Percentiles rank a stretch among this genome's conserved stretches.
These are phyloP conservation scores for Agrotis clavis DNA, from an alignment of 2,888 invertebrate genomes.

Conservation along the genomic window DNA sequence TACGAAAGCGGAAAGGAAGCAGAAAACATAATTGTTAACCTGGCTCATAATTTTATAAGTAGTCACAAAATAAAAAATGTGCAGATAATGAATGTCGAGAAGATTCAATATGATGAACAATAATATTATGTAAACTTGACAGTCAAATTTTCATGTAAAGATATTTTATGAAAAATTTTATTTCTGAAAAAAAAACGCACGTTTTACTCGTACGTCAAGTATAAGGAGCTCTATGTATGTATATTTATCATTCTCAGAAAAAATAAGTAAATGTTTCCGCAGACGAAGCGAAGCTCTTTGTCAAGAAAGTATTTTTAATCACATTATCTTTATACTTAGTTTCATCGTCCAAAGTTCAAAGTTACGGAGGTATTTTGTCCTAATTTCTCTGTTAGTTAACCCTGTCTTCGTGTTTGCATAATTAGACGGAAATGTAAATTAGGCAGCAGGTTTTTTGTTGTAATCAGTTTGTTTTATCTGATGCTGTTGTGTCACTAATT, in stretches of 20 bases:
- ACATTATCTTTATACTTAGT: background rate
- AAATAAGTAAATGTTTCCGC: background rate
- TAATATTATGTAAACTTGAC: background rate
- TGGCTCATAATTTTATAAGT: too few species aligned
- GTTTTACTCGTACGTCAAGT: too few species aligned
- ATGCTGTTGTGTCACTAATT: background rate
- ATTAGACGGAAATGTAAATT: constrained; percentile 51
- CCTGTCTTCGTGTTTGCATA: constrained; percentile 41
- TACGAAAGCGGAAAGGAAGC: too few species aligned
- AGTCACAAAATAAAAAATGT: too few species aligned
- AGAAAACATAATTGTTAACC: too few species aligned
- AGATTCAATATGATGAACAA: too few species aligned
- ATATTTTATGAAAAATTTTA: background rate
- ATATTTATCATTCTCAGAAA: too few species aligned
- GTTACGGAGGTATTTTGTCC: constrained; percentile 7
- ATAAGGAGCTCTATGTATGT: too few species aligned
- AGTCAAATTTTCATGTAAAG: background rate
- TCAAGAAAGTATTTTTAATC: constrained; percentile 1
- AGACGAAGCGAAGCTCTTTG: background rate
- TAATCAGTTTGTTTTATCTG: background rate
- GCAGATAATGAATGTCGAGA: too few species aligned
- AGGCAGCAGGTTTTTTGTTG: constrained; percentile 25
- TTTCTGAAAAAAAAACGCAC: too few species aligned
- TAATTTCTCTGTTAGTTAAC: constrained; percentile 23
- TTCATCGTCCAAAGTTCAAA: constrained; percentile 13